A percentile compares a stretch with the other conserved stretches of the same genome.
Evolutionary conservation across 2,797 vertebrate species (phyloP).

Genomic region (Apogon hyalosoma): DNA sequence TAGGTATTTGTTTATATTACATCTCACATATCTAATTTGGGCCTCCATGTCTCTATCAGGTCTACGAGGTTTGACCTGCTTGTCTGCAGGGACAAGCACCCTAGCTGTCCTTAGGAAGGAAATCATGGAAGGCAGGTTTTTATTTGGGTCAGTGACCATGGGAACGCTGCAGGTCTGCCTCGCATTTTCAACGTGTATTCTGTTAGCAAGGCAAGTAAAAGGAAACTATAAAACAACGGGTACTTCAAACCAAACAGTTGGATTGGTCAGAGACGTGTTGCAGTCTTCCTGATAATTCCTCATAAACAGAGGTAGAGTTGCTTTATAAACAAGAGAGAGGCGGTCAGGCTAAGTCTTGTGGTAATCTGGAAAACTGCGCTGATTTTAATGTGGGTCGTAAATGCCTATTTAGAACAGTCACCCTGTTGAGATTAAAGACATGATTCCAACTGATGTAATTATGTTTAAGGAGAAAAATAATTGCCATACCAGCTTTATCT

Average conservation of each 20-base stretch:
- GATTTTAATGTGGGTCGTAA: constrained; percentile 43
- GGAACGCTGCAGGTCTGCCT: constrained; percentile 47
- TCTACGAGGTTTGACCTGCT: constrained; percentile 44
- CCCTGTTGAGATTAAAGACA: constrained; percentile 29
- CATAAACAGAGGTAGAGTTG: constrained; percentile 49
- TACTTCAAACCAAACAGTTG: constrained; percentile 36
- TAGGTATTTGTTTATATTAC: constrained; percentile 56
- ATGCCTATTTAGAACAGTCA: constrained; percentile 17
- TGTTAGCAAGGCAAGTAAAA: constrained; percentile 36
- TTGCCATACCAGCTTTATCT: not conserved
- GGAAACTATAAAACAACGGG: constrained; percentile 64
- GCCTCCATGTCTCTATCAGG: constrained; percentile 20
- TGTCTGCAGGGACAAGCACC: constrained; percentile 34
- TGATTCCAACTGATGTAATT: not conserved
- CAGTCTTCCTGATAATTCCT: constrained; percentile 35
- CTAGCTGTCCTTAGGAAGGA: constrained; percentile 42
- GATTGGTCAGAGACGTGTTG: constrained; percentile 51
- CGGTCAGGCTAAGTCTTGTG: constrained; percentile 1
- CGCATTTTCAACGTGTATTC: constrained; percentile 20
- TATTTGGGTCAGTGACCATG: constrained; percentile 56
- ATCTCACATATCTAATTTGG: constrained; percentile 42
- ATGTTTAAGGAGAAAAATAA: constrained; percentile 1
- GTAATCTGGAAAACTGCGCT: constrained; percentile 29
- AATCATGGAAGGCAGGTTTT: constrained; percentile 35
- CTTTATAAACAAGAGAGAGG: constrained; percentile 37